Evolutionary conservation across 1,140 invertebrate genomes (phyloP), one percentile per base, ranked within the genome.

Genomic region (Drusus annulatus): DNA sequence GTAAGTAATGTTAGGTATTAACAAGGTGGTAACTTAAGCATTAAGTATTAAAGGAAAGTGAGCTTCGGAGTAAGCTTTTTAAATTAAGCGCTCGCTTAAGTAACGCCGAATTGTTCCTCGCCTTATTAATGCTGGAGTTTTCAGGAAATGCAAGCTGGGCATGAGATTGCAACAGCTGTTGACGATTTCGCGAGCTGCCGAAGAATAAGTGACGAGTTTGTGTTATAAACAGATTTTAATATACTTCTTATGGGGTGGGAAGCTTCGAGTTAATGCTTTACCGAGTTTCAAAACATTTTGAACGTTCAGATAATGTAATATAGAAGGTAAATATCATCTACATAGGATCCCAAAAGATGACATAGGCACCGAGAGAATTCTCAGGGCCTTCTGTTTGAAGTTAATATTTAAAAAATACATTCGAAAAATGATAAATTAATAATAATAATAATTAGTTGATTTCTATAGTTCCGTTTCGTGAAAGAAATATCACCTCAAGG

Each of bases 1-100:
- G 79, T 83, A 81, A 83, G 79, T 83, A 83, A 83, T 83, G 82
- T 79, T 25, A 71, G 79, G 79, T 58, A 83, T 83, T 83, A 83
- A 83, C 79, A 81, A 83, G 82, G 82, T 83, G 82, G 82, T 81
- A 83, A 83, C 81, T 83, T 82, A 75, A 73, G 62, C 25, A 45
- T 45, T 45, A 76, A 62, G 45, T 52, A 80, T 83, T 80, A 80
- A 78, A 80, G 65, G 74, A 80, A 80, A 62, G 50, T 77, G 78
- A 80, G 78, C 68, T 83, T 79, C 73, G 80, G 71, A 79, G 71
- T 80, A 80, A 80, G 79, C 82, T 80, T 83, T 81, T 83, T 83
- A 81, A 83, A 83, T 79, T 79, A 79, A 80, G 82, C 68, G 68
- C 68, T 10, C 68, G 68, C 50, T 51, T 71, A 23, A 71, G 50